Evolutionary conservation across 2,888 invertebrate species (phyloP).

Genomic region (Chrysolina americana): DNA sequence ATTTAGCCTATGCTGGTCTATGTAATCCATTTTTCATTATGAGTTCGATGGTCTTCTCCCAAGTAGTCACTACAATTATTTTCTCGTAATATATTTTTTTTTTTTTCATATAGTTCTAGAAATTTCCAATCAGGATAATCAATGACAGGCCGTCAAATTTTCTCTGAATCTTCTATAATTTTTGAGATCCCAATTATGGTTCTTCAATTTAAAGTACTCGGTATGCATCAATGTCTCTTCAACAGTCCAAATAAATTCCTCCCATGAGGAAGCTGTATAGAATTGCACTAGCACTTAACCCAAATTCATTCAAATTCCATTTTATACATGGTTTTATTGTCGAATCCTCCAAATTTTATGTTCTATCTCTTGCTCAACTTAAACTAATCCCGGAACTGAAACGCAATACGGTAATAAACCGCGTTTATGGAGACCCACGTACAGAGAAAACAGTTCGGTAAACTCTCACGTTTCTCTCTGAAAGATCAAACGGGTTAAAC

Average conservation of each 20-base stretch:
- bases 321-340: constrained; percentile 2
- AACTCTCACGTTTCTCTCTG: not conserved
- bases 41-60: no score
- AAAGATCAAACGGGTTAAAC: not conserved
- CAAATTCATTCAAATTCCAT: constrained; percentile 5
- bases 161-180: no score
- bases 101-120: no score
- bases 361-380: constrained; percentile 7
- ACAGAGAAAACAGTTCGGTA: not conserved
- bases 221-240: not conserved
- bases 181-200: no score
- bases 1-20: no score
- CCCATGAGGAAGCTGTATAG: not conserved
- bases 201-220: no score
- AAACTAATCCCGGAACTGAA: not conserved
- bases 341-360: constrained; percentile 5
- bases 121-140: no score
- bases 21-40: no score
- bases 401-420: constrained; percentile 7
- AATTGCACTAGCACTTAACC: not conserved
- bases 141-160: no score
- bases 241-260: not conserved
- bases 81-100: no score
- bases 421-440: constrained; percentile 1
- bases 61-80: no score